A percentile compares a stretch with the other conserved stretches of the same genome.
Conservation (phyloP, 2,113 vertebrate genomes). For the Lepus timidus region DNA sequence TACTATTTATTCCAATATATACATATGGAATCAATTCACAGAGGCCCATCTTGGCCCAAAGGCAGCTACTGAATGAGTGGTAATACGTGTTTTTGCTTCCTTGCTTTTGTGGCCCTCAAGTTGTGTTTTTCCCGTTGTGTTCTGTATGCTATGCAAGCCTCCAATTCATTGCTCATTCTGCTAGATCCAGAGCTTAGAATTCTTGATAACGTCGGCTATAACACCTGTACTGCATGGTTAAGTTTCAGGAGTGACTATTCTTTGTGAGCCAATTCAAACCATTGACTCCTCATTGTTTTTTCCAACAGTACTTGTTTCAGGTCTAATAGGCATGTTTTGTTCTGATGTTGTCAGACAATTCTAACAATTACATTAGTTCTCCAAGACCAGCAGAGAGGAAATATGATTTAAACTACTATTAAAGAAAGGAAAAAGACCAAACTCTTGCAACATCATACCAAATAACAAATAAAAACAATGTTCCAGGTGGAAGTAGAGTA, state of each 20-base stretch:
- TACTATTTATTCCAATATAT: background rate
- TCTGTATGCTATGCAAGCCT: background rate
- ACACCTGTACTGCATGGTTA: background rate
- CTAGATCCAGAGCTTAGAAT: background rate
- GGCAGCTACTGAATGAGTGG: too few species aligned
- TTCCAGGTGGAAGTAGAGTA: background rate
- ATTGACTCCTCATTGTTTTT: background rate
- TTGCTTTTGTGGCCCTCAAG: background rate
- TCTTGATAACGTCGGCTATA: background rate
- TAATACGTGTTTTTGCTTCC: background rate
- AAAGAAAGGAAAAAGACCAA: background rate
- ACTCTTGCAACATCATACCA: background rate
- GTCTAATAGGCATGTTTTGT: background rate
- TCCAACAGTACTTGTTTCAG: background rate
- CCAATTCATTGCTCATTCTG: background rate
- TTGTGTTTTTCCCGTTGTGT: background rate
- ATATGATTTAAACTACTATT: constrained; percentile 7
- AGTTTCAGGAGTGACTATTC: background rate
- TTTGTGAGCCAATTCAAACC: background rate
- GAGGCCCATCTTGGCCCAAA: background rate
- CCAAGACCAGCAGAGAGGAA: background rate
- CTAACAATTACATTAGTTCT: constrained; percentile 60
- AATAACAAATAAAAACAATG: constrained; percentile 29
- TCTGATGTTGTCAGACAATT: constrained; percentile 17
- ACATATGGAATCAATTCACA: background rate